Percentiles rank a stretch among this genome's conserved stretches.
phyloP scores from a whole-genome alignment of 2,888 invertebrate species.

The Yponomeuta cagnagella region DNA sequence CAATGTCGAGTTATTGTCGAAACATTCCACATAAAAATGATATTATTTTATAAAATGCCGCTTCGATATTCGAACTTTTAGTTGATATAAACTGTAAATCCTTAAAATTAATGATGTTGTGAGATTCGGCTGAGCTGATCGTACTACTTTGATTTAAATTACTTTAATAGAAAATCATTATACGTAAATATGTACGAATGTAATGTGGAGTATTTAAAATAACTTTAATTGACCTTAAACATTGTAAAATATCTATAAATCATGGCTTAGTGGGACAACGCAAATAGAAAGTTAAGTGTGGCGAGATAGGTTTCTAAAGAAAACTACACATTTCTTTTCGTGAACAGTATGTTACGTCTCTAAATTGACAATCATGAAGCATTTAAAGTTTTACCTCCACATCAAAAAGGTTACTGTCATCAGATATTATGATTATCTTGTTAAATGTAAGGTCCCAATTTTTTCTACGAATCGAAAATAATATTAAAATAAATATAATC shows the following conservation, averaged over 20 bases:
- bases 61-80: neutral
- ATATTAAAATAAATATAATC: conserved; percentile 22
- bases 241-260: neutral
- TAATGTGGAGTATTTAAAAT: neutral
- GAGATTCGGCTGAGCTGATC: too few relatives aligned
- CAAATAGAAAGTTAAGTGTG: neutral
- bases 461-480: conserved; percentile 31
- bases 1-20: neutral
- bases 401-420: conserved; percentile 2
- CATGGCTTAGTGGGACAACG: neutral
- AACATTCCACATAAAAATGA: neutral
- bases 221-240: neutral
- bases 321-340: neutral
- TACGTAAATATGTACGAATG: neutral
- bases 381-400: conserved; percentile 2
- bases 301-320: neutral
- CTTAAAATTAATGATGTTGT: too few relatives aligned
- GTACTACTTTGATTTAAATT: neutral
- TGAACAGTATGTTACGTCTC: neutral
- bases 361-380: neutral
- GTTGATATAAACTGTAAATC: too few relatives aligned
- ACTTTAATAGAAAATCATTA: neutral
- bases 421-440: conserved; percentile 3
- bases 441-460: conserved; percentile 29
- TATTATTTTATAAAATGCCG: neutral